A percentile compares a stretch with the other conserved stretches of the same genome.
Conservation (phyloP, 2,113 vertebrate species). For the Mormoops blainvillei region DNA sequence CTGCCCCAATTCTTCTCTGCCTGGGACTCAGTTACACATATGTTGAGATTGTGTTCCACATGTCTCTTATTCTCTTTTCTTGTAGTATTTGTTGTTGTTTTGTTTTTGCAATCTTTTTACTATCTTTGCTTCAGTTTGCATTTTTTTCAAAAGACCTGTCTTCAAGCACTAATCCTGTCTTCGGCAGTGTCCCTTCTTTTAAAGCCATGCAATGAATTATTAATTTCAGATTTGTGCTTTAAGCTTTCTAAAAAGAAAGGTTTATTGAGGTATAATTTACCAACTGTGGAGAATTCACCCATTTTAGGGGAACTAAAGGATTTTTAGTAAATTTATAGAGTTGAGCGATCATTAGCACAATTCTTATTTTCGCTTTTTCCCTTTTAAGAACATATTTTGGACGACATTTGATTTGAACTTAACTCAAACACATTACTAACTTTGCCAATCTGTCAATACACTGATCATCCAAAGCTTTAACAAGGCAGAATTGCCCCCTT, state of each 20-base stretch:
- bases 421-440: background rate
- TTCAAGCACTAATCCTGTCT: background rate
- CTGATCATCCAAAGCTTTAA: background rate
- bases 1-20: background rate
- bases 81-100: background rate
- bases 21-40: background rate
- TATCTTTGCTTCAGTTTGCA: background rate
- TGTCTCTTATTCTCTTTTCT: background rate
- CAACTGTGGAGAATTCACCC: background rate
- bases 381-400: slow-evolving; percentile 19
- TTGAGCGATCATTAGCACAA: background rate
- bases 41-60: background rate
- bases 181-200: background rate
- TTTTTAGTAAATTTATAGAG: background rate
- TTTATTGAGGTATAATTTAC: background rate
- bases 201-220: background rate
- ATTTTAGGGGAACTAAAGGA: background rate
- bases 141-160: background rate
- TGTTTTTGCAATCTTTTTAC: background rate
- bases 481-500: background rate
- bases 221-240: background rate
- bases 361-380: background rate
- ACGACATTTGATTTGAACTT: slow-evolving; percentile 11
- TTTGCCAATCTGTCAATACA: background rate
- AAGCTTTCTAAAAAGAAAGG: background rate